Percentiles rank a stretch among this genome's conserved stretches.
phyloP scores from a whole-genome alignment of 2,113 vertebrate genomes.

The Hyla sarda region DNA sequence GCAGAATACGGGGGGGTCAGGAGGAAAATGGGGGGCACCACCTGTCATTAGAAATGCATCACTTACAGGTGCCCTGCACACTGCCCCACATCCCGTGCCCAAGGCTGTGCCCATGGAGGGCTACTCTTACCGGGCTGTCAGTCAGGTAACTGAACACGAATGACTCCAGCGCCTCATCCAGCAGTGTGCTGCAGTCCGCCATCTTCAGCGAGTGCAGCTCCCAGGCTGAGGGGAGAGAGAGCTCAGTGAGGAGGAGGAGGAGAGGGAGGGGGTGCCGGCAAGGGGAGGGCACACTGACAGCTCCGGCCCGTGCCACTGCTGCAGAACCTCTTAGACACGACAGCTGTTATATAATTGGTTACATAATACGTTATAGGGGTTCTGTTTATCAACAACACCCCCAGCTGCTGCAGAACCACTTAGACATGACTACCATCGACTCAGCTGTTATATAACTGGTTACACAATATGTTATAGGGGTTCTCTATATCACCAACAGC shows the following conservation, averaged over 20 bases:
- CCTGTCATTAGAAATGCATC: not conserved
- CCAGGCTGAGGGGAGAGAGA: constrained; percentile 18
- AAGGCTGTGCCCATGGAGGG: not conserved
- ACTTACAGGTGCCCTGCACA: not conserved
- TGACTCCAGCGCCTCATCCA: constrained; percentile 95
- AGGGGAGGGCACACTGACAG: not conserved
- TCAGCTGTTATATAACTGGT: too few species aligned
- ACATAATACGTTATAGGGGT: not conserved
- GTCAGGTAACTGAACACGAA: constrained; percentile 97
- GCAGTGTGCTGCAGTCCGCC: constrained; percentile 95
- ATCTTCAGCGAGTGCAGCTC: constrained; percentile 82
- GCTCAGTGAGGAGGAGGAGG: constrained; percentile 17
- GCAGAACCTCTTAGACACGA: not conserved
- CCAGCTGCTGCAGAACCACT: not conserved
- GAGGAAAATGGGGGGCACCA: not conserved
- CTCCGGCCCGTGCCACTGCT: not conserved
- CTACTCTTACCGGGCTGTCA: constrained; percentile 87
- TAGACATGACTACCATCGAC: not conserved
- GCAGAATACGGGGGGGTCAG: not conserved
- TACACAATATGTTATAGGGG: not conserved
- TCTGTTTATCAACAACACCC: not conserved
- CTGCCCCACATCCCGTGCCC: not conserved
- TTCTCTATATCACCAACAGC: not conserved
- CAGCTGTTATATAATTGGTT: not conserved
- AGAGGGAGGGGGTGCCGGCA: constrained; percentile 1